Base-by-base conservation (phyloP, 1,140 invertebrate species). In the Conus ventricosus region DNA sequence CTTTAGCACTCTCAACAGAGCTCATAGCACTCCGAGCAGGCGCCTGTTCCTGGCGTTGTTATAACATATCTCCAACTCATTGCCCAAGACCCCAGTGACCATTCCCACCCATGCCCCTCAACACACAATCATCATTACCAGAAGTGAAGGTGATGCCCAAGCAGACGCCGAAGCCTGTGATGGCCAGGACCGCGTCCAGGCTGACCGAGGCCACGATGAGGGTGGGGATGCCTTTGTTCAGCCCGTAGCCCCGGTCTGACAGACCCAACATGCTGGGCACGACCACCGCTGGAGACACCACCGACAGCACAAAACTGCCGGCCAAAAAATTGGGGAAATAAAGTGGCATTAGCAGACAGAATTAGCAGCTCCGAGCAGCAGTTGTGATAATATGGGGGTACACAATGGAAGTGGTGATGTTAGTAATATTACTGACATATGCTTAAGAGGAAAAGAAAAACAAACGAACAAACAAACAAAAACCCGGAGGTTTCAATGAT, bases 201-300 rank as follows among this genome's bases (percentile, higher is more conserved):
- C 63, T 97, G 98, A 25, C 97, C 96, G 1, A 98, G 98, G 0
- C 98, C 71, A 99, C 97, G 67, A 99, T 97, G 53, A 99, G 95
- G 0, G 98, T 99, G 0, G 98, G 98, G 87, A 99, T 98, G 7
- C 98, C 98, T 96, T 99, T 99, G 55, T 97, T 97, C 15, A 98
- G 97, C 1, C 98, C 98, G 92, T 98, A 98, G 5, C 98, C 97
- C 93, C 97, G 97, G 85, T 96, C 96, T 17, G 98, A 96, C 10
- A 99, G 95, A 63, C 97, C 96, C 92, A 99, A 97, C 71, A 99
- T 96, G 91, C 97, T 97, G 0, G 99, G 98, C 23, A 99, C 98
- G 0, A 99, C 97, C 7, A 99, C 98, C 13, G 98, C 98, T 1
- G 98, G 98, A 0, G 98, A 99, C 20, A 99, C 98, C 0, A 98